These are phyloP conservation scores for Protobothrops mucrosquamatus DNA, from an alignment of 2,113 vertebrate genomes.

Conservation along the genomic window DNA sequence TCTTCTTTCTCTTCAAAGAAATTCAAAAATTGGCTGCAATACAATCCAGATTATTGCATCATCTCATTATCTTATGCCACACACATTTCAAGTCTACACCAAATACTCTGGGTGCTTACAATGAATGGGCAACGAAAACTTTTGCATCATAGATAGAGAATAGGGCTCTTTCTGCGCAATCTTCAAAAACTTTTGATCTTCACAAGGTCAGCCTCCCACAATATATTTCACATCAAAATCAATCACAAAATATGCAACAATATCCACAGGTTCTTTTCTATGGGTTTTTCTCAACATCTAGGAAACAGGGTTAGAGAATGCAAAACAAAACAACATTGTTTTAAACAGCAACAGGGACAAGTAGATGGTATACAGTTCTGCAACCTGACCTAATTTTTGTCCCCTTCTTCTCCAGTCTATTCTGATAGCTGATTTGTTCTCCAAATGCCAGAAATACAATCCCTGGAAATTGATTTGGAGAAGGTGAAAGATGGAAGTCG, in stretches of 20 bases:
- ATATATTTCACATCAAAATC: not conserved
- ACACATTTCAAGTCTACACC: not conserved
- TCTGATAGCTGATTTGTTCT: too few species aligned
- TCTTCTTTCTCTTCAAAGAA: too few species aligned
- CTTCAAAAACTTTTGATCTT: not conserved
- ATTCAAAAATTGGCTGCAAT: not conserved
- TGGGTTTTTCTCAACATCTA: not conserved
- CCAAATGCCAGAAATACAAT: not conserved
- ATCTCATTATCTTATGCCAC: not conserved
- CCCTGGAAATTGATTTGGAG: not conserved
- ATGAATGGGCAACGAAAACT: not conserved
- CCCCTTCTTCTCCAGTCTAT: not conserved
- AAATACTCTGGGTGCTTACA: not conserved
- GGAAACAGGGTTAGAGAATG: not conserved
- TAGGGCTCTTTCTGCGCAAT: not conserved
- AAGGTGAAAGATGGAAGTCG: not conserved
- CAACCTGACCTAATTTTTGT: not conserved
- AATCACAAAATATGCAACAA: not conserved
- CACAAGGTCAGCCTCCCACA: not conserved
- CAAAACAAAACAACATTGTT: too few species aligned
- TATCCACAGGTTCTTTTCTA: not conserved
- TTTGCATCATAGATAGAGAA: not conserved
- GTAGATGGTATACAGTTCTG: not conserved
- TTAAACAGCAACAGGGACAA: not conserved
- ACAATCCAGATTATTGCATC: not conserved